Evolutionary conservation across 1,140 invertebrate genomes (phyloP), one percentile per base, ranked within the genome.

Genomic region (Drosophila suzukii): DNA sequence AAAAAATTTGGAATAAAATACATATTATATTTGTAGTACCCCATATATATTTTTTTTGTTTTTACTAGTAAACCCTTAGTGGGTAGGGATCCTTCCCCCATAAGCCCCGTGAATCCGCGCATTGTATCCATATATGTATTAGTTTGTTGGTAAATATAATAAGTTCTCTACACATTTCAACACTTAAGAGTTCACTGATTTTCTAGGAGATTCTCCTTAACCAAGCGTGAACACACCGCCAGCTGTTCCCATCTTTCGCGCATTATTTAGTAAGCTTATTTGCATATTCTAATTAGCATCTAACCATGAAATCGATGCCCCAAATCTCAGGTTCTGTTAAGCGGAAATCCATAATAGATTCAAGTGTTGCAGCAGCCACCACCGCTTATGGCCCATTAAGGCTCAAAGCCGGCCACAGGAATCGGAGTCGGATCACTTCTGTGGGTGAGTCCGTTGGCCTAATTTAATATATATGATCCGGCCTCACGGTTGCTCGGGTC

Each of bases 401-500:
- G 49, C 66, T 15, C 11, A 36, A 30, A 34, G 20, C 38, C 32
- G 65, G 53, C 38, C 65, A 32, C 46, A 39, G 68, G 50, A 47
- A 36, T 32, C 27, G 4, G 13, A 20, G 36, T 56, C 20, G 49
- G 49, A 7, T n/a, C 39, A n/a, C 38, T 50, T 20, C 41, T 27
- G 51, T 44, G 30, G 30, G n/a, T 17, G 38, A 39, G 24, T 27
- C 38, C 46, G 12, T 49, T 49, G 57, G 55, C 59, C 72, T 83
- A 79, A 83, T 88, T 88, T 70, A 88, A 78, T 86, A 78, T 84
- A 84, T 78, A 88, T 82, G 75, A 76, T 70, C 51, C 58, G 38
- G 76, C 7, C 32, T 2, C 6, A 10, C 32, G 38, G 80, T 73
- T 56, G 66, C 65, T 62, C 39, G 51, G 47, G 82, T 58, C 41